A percentile compares a stretch with the other conserved stretches of the same genome.
Conservation (phyloP, 2,888 invertebrate species). For the Trachelus iudaicus region DNA sequence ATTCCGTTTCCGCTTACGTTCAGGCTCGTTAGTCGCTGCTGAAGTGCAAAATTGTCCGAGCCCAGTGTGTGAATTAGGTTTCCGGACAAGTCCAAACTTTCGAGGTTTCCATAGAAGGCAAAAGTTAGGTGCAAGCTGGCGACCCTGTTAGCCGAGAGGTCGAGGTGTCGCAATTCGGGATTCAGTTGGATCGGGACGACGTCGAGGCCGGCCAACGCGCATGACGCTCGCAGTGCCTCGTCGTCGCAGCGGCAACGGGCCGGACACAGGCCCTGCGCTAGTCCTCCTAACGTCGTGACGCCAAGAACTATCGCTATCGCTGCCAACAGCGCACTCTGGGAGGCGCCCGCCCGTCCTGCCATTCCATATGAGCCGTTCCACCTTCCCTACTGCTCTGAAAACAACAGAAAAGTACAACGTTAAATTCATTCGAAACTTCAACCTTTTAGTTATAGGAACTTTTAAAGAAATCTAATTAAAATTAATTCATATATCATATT, state of each 20-base stretch:
- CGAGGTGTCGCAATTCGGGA: constrained; percentile 85
- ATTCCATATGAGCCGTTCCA: constrained; percentile 62
- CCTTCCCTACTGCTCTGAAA: neutral
- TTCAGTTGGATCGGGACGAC: constrained; percentile 90
- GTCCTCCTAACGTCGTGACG: constrained; percentile 53
- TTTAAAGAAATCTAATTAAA: neutral
- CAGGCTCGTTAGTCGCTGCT: constrained; percentile 78
- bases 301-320: constrained; percentile 61
- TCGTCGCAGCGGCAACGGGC: constrained; percentile 86
- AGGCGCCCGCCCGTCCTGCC: constrained; percentile 67
- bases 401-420: neutral
- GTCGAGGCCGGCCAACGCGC: constrained; percentile 82
- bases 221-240: constrained; percentile 78
- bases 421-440: neutral
- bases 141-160: constrained; percentile 86
- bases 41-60: constrained; percentile 83
- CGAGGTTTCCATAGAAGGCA: constrained; percentile 82
- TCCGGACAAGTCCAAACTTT: constrained; percentile 83
- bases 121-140: constrained; percentile 81
- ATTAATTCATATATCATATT: neutral
- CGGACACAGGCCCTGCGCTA: constrained; percentile 78
- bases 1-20: constrained; percentile 83
- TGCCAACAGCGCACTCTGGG: constrained; percentile 68
- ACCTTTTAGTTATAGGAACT: neutral
- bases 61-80: constrained; percentile 86